A percentile compares a stretch with the other conserved stretches of the same genome.
These are phyloP conservation scores for Prinia subflava DNA, from an alignment of 2,113 vertebrate genomes.

Conservation along the genomic window DNA sequence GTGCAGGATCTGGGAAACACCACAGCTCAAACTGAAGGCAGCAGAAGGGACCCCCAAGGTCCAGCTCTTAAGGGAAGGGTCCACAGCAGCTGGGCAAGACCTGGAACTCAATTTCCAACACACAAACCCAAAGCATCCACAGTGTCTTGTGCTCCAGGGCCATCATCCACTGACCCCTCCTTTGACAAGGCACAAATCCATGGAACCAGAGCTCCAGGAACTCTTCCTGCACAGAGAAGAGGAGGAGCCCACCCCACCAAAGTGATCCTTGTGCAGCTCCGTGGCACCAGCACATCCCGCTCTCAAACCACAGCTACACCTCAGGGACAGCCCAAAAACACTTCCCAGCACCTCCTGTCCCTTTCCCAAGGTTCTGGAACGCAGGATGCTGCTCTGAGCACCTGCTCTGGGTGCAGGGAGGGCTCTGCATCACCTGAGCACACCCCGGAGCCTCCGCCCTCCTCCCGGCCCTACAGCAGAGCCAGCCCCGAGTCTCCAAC, in stretches of 20 bases:
- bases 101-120: neutral
- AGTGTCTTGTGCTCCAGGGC: accelerated
- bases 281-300: accelerated
- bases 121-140: accelerated
- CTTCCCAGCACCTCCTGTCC: neutral
- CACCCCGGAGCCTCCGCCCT: neutral
- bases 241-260: neutral
- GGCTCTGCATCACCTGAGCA: neutral
- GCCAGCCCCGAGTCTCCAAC: neutral
- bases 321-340: neutral
- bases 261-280: accelerated
- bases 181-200: accelerated
- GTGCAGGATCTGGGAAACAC: accelerated
- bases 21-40: neutral
- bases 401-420: neutral
- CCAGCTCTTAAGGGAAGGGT: neutral
- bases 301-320: accelerated
- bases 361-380: neutral
- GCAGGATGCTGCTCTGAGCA: neutral
- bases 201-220: accelerated
- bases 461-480: neutral
- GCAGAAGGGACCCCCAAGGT: neutral
- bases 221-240: accelerated
- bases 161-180: accelerated
- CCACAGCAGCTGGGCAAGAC: neutral